Evolutionary conservation across 2,797 vertebrate genomes (phyloP), one percentile per base, ranked within the genome.

Genomic region (Oreochromis mossambicus): DNA sequence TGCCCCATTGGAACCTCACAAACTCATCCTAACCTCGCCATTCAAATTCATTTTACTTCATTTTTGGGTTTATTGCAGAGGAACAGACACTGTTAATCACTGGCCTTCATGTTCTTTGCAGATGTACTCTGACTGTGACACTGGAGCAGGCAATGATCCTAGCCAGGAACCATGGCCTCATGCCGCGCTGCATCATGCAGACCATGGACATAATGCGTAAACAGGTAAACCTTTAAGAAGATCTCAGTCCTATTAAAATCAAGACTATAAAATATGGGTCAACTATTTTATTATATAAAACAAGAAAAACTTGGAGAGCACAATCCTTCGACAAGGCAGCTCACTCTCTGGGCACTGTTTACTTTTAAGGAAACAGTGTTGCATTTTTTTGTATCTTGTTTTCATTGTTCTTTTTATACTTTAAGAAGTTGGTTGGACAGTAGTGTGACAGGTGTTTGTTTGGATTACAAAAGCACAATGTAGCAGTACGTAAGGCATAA

Each of bases 181-280:
- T 98, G 87, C 99, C 98, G 3, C 98, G 97, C 88, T 99, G 98
- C 61, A 97, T 98, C 92, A 99, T 99, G 98, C 98, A 99, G 92
- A 98, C 99, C 26, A 98, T 98, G 81, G 99, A 99, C 93, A 98
- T 99, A 88, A 99, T 99, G 98, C 96, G 99, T 26, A 99, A 99
- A 95, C 99, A 99, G 96, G 99, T 99, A 90, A 84, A 81, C 7
- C 34, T 21, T 52, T 61, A 36, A 61, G 52, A 54, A 75, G 13
- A 77, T 19, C 26, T 34, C 32, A 21, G 14, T 70, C 41, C 21
- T 73, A 11, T 26, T 46, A 46, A 48, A 73, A 12, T 73, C 9
- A 32, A 48, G 43, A 43, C 38, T 68, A 41, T 38, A 14, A 66
- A 73, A 29, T 48, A 12, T 29, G 14, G 46, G 21, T 73, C 14